Evolutionary conservation across 2,888 invertebrate species (phyloP).

Genomic region (Drymonia ruficornis): DNA sequence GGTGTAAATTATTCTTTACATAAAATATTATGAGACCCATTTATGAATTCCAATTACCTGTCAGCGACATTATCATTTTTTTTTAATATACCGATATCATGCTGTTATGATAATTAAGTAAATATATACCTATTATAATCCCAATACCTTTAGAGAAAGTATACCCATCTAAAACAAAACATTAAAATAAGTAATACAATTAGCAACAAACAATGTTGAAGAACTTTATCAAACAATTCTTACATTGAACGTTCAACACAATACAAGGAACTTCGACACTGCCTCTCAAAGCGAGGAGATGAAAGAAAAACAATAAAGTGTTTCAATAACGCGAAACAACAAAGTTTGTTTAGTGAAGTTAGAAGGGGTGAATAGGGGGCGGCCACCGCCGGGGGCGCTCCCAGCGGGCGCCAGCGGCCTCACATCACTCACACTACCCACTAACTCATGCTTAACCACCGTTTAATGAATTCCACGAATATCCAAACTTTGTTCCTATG

Average conservation of each 20-base stretch:
- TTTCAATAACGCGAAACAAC: slow-evolving; percentile 78
- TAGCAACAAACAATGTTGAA: slow-evolving; percentile 20
- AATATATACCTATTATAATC: too few species aligned
- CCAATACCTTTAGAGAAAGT: too few species aligned
- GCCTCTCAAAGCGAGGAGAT: slow-evolving; percentile 61
- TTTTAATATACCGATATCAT: too few species aligned
- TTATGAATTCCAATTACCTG: too few species aligned
- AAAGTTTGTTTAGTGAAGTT: slow-evolving; percentile 74
- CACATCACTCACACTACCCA: slow-evolving; percentile 5
- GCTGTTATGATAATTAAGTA: too few species aligned
- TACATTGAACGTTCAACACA: slow-evolving; percentile 43
- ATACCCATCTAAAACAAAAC: neutral
- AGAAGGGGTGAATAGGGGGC: slow-evolving; percentile 45
- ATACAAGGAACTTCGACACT: slow-evolving; percentile 48
- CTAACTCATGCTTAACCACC: neutral
- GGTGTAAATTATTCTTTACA: neutral
- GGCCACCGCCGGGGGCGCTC: slow-evolving; percentile 32
- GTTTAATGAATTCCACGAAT: slow-evolving; percentile 19
- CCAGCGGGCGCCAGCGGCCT: slow-evolving; percentile 14
- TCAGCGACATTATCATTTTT: too few species aligned
- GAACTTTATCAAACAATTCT: slow-evolving; percentile 36
- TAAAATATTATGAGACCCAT: too few species aligned
- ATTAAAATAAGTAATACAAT: neutral
- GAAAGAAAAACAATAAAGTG: slow-evolving; percentile 80
- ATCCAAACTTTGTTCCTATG: neutral